phyloP scores from a whole-genome alignment of 2,888 invertebrate genomes.

The Leptinotarsa haldemani region DNA sequence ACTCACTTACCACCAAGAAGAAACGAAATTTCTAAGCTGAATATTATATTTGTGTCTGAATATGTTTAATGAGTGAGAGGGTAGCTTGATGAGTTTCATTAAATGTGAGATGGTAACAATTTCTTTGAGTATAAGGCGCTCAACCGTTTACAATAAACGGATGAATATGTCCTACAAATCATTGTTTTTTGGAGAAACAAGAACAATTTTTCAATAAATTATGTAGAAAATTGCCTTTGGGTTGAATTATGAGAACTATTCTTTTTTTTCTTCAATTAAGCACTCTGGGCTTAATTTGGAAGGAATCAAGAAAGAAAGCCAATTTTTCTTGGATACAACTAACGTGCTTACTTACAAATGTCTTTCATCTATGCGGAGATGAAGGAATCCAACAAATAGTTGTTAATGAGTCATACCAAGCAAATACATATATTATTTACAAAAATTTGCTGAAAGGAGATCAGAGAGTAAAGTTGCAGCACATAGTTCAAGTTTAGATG shows the following conservation, averaged over 20 bases:
- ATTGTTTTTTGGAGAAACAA: neutral
- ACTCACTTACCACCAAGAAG: neutral
- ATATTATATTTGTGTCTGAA: neutral
- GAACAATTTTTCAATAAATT: neutral
- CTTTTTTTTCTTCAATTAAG: neutral
- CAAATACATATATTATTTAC: neutral
- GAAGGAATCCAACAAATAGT: conserved; percentile 9
- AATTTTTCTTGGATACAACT: conserved; percentile 9
- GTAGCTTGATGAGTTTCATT: neutral
- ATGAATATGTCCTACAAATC: neutral
- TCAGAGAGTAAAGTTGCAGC: neutral
- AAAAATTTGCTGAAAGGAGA: neutral
- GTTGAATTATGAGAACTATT: neutral
- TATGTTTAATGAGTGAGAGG: neutral
- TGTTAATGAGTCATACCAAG: conserved; percentile 5
- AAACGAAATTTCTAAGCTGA: neutral
- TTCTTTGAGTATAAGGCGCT: neutral
- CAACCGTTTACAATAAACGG: neutral
- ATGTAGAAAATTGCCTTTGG: neutral
- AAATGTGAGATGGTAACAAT: neutral
- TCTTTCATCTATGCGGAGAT: conserved; percentile 7
- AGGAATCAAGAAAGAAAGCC: neutral
- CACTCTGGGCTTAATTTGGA: neutral
- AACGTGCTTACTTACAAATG: neutral
- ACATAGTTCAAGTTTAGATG: neutral